These are phyloP conservation scores for Hylaea fasciaria DNA, from an alignment of 2,888 invertebrate species.

Conservation along the genomic window DNA sequence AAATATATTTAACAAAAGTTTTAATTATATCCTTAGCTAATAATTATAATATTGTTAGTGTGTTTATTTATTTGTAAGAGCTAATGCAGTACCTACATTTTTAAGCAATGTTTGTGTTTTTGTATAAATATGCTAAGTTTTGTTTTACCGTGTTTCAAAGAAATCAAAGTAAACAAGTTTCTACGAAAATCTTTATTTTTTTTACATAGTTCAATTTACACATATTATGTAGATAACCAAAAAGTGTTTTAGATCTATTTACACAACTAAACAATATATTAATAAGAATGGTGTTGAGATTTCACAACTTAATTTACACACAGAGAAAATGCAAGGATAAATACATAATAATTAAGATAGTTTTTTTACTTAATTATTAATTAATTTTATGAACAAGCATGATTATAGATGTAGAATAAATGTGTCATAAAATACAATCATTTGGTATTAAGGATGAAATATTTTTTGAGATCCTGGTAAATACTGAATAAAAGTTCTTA, in stretches of 20 bases:
- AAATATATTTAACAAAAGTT: conserved; percentile 85
- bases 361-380: conserved; percentile 4
- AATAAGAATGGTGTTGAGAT: conserved; percentile 62
- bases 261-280: conserved; percentile 69
- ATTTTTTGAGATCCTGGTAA: conserved; percentile 1
- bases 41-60: conserved; percentile 9
- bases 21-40: conserved; percentile 88
- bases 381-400: conserved; percentile 7
- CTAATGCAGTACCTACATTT: conserved; percentile 32
- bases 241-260: conserved; percentile 66
- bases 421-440: conserved; percentile 7
- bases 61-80: conserved; percentile 1
- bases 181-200: conserved; percentile 82
- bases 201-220: conserved; percentile 70
- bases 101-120: conserved; percentile 29
- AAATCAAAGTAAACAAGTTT: conserved; percentile 62
- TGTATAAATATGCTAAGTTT: conserved; percentile 16
- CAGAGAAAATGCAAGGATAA: conserved; percentile 8
- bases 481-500: too few species aligned
- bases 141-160: conserved; percentile 15
- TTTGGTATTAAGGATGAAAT: background rate
- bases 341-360: conserved; percentile 3
- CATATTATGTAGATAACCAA: conserved; percentile 60
- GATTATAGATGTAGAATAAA: conserved; percentile 6
- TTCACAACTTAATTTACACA: conserved; percentile 51